Conservation (phyloP, 2,113 vertebrate genomes). For the Sorex araneus region DNA sequence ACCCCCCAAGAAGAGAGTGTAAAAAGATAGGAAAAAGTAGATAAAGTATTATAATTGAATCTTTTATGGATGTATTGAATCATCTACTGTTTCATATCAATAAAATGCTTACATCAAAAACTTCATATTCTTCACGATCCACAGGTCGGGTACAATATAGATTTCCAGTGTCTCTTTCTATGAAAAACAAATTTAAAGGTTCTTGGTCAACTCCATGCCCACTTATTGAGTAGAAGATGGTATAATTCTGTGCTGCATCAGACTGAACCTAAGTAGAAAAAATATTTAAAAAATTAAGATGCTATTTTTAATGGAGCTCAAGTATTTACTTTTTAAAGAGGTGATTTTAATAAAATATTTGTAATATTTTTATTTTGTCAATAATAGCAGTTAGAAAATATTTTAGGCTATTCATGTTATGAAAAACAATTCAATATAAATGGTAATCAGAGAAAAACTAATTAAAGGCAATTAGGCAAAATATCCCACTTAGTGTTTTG, state of each 20-base stretch:
- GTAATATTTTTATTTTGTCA: not conserved
- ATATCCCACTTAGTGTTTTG: not conserved
- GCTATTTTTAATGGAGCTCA: not conserved
- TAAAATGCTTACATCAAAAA: conserved; percentile 89
- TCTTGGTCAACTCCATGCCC: conserved; percentile 89
- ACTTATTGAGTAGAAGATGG: conserved; percentile 89
- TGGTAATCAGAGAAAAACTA: not conserved
- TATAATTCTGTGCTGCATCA: conserved; percentile 86
- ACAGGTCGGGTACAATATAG: conserved; percentile 87
- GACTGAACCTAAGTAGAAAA: conserved; percentile 91
- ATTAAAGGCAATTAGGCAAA: not conserved
- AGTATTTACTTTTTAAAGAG: not conserved
- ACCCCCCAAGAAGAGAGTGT: not conserved
- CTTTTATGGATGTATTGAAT: not conserved
- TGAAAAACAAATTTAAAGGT: conserved; percentile 90
- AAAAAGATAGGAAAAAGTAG: conserved; percentile 35
- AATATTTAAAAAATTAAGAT: not conserved
- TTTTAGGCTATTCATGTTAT: not conserved
- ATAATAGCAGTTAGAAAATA: not conserved
- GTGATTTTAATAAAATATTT: not conserved
- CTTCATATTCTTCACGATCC: conserved; percentile 92
- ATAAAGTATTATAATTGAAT: not conserved
- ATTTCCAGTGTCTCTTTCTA: conserved; percentile 89
- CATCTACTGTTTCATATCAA: conserved; percentile 42
- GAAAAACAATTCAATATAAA: not conserved